phyloP scores from a whole-genome alignment of 2,797 vertebrate species.

The Malacoctenus gilli region DNA sequence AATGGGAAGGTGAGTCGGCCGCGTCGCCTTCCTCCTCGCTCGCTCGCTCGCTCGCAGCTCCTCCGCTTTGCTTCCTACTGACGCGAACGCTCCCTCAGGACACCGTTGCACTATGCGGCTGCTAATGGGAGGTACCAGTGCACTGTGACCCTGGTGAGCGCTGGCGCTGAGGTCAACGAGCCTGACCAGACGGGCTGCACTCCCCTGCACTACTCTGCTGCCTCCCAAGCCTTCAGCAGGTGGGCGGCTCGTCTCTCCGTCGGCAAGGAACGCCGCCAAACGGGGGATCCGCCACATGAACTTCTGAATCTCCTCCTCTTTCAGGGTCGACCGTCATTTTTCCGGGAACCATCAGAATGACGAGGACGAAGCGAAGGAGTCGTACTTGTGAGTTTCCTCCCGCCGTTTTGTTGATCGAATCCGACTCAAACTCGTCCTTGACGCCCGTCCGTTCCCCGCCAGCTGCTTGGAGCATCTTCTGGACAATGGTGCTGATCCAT shows the following conservation, averaged over 20 bases:
- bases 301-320: slow-evolving; percentile 9
- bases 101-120: slow-evolving; percentile 95
- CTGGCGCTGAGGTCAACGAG: slow-evolving; percentile 91
- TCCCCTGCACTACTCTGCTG: slow-evolving; percentile 94
- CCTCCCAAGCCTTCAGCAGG: slow-evolving; percentile 95
- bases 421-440: too few relatives aligned
- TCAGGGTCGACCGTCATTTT: slow-evolving; percentile 88
- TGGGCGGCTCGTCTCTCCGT: slow-evolving; percentile 54
- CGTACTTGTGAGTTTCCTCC: slow-evolving; percentile 90
- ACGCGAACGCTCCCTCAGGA: slow-evolving; percentile 73
- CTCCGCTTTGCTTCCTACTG: too few relatives aligned
- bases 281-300: too few relatives aligned
- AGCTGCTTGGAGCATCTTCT: slow-evolving; percentile 97
- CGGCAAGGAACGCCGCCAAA: not conserved
- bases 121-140: slow-evolving; percentile 97
- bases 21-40: too few relatives aligned
- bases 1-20: slow-evolving; percentile 93
- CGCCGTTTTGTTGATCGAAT: fast-evolving
- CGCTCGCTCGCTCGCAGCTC: too few relatives aligned
- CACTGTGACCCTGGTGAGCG: slow-evolving; percentile 91
- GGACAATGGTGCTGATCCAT: slow-evolving; percentile 95
- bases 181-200: slow-evolving; percentile 93
- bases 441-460: too few relatives aligned
- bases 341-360: slow-evolving; percentile 87
- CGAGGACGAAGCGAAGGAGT: slow-evolving; percentile 90